phyloP scores from a whole-genome alignment of 2,797 vertebrate species.

The Megaceryle alcyon region DNA sequence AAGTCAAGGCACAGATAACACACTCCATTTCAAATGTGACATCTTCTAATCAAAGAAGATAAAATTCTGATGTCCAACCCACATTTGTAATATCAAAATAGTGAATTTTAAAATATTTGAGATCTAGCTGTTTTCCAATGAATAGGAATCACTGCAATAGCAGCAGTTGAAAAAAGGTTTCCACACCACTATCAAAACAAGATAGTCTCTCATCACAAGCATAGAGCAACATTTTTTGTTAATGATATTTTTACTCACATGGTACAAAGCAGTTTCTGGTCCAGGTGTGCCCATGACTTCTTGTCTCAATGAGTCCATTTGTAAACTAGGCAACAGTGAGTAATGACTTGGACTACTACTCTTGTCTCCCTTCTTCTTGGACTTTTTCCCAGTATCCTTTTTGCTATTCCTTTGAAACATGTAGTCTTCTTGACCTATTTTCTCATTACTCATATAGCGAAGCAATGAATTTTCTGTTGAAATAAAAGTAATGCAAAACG shows the following conservation, averaged over 20 bases:
- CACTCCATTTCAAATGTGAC: neutral
- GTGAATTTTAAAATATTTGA: neutral
- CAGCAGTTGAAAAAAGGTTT: neutral
- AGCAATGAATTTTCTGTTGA: conserved; percentile 87
- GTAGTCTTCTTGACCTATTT: conserved; percentile 90
- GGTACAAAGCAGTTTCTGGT: conserved; percentile 81
- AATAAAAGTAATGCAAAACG: conserved; percentile 60
- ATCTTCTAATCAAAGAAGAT: neutral
- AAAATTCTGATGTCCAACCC: neutral
- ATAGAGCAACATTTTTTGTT: neutral
- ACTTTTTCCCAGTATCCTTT: conserved; percentile 92
- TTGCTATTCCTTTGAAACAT: conserved; percentile 93
- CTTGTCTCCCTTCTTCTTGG: conserved; percentile 96
- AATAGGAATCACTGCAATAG: neutral
- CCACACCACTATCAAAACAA: neutral
- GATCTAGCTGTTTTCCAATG: neutral
- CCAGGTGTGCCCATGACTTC: conserved; percentile 87
- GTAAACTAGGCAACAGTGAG: conserved; percentile 88
- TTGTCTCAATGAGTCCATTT: conserved; percentile 91
- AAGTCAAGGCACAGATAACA: neutral
- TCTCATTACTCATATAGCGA: conserved; percentile 93
- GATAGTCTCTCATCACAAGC: neutral
- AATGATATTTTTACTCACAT: conserved; percentile 77
- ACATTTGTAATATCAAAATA: neutral
- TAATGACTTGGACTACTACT: conserved; percentile 95